Evolutionary conservation across 1,140 invertebrate genomes (phyloP).

Genomic region (Trachelipus rathkii): DNA sequence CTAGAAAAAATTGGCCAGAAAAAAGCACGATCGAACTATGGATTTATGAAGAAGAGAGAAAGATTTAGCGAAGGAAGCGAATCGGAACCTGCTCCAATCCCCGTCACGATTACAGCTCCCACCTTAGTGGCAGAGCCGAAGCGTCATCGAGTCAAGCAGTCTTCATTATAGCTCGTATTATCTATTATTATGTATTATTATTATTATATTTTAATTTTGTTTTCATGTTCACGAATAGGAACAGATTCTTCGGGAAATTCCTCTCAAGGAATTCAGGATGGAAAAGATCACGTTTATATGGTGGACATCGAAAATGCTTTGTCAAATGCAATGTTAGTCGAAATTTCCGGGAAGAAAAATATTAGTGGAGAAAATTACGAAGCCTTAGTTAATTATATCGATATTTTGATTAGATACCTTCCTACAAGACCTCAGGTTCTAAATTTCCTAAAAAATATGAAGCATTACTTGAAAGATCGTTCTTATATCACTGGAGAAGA

Average conservation of each 20-base stretch:
- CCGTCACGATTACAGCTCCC: no score
- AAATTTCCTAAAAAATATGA: slow-evolving; percentile 59
- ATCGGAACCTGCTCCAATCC: no score
- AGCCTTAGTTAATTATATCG: slow-evolving; percentile 69
- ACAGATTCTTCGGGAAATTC: background rate
- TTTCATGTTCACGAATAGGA: background rate
- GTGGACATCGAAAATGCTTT: slow-evolving; percentile 80
- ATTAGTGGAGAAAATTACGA: slow-evolving; percentile 65
- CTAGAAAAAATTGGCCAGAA: no score
- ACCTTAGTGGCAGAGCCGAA: no score
- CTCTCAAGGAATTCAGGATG: background rate
- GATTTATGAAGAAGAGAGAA: no score
- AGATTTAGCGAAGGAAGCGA: no score
- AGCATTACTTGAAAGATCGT: background rate
- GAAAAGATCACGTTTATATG: slow-evolving; percentile 63
- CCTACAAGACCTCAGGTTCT: slow-evolving; percentile 63
- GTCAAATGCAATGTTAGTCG: slow-evolving; percentile 71
- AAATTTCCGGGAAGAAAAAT: slow-evolving; percentile 65
- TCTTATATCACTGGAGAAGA: slow-evolving; percentile 54
- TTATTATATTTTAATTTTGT: background rate
- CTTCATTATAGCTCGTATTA: no score
- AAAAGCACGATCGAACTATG: no score
- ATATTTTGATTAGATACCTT: slow-evolving; percentile 67
- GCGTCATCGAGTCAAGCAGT: no score
- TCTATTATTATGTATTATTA: background rate